Base-by-base conservation (phyloP, 2,888 invertebrate genomes). In the Cephalotes varians region DNA sequence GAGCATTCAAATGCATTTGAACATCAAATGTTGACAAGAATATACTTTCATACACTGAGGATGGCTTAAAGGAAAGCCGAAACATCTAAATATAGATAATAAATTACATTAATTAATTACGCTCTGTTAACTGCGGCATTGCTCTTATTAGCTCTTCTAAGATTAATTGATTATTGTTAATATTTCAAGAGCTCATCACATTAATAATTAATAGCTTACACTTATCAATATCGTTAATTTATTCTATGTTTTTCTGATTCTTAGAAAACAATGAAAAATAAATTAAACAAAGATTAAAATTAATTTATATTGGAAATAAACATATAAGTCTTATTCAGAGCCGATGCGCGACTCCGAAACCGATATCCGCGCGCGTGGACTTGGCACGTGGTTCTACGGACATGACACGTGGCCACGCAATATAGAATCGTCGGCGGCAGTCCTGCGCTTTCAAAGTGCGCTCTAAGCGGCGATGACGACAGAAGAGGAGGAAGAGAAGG, bases 381-480 rank as follows among this genome's bases (percentile, higher is more conserved):
- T 12, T 4, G n/a, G n/a, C 49, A 49, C 49, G 49, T 49, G 49
- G n/a, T 51, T 64, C 64, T 51, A 44, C 47, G 21, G 21, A 25
- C 21, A 31, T 40, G 64, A 65, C 76, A 76, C 76, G 76, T 76
- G 76, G 28, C 25, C 77, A 56, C 34, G 77, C 77, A 69, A 67
- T 25, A 56, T 79, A 67, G 44, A 69, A 58, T 69, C 56, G 25
- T 56, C 69, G 69, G 56, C 77, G 56, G 69, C 77, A 56, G 54
- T 76, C 77, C 67, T 69, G 77, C 77, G 77, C 69, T 56, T 25
- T 79, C 77, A 79, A 79, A 79, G 65, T 76, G 64, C 76, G 76
- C 76, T 76, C 40, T n/a, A 51, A 76, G 62, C 49, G 21, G 37
- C 34, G 67, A n/a, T n/a, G 28, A 28, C 25, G 51, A 12, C 18